Percentiles rank a stretch among this genome's conserved stretches.
Conservation (phyloP, 2,113 vertebrate species). For the Microtus montanus region DNA sequence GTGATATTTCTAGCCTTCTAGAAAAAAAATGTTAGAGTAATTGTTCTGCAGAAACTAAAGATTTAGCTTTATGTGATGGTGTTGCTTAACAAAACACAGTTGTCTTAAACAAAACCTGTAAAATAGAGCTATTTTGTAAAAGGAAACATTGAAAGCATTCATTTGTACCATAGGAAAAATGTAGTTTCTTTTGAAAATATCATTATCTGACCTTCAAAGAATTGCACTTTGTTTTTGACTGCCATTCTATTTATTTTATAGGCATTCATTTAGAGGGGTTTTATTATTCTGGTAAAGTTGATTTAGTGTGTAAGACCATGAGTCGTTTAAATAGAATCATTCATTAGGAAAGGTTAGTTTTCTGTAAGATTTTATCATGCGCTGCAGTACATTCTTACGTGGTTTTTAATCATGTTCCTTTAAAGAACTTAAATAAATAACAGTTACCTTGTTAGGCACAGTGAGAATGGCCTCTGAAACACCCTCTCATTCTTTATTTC, state of each 20-base stretch:
- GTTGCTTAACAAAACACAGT: neutral
- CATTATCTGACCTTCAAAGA: slow-evolving; percentile 28
- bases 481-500: neutral
- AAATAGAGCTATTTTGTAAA: slow-evolving; percentile 40
- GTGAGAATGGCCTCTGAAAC: neutral
- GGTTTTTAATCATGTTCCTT: slow-evolving; percentile 21
- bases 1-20: neutral
- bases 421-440: slow-evolving; percentile 48
- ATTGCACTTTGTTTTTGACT: slow-evolving; percentile 55
- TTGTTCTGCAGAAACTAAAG: neutral
- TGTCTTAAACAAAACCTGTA: neutral
- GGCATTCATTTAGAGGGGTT: slow-evolving; percentile 64
- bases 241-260: slow-evolving; percentile 58
- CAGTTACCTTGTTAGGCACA: neutral
- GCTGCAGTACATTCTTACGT: slow-evolving; percentile 39
- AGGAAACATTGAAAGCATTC: slow-evolving; percentile 28
- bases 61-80: slow-evolving; percentile 41
- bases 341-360: slow-evolving; percentile 61
- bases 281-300: slow-evolving; percentile 73
- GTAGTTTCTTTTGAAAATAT: slow-evolving; percentile 43
- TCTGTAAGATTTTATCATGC: slow-evolving; percentile 64
- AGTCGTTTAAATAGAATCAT: slow-evolving; percentile 41
- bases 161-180: neutral
- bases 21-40: slow-evolving; percentile 9
- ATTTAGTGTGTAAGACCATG: slow-evolving; percentile 58